These are phyloP conservation scores for Chamaea fasciata DNA, from an alignment of 2,113 vertebrate species.

Conservation along the genomic window DNA sequence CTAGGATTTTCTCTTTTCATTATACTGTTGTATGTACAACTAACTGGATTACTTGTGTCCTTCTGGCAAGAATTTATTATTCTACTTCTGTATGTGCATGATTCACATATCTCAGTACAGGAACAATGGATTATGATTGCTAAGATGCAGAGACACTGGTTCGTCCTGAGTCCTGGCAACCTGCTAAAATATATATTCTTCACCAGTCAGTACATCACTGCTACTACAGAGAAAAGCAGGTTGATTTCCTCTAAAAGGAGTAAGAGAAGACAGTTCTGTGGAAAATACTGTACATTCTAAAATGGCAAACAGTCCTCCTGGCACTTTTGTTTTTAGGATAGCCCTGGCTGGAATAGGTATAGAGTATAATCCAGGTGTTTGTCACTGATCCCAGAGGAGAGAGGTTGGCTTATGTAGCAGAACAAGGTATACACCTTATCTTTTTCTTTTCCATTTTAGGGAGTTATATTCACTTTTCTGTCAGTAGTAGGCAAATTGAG, in stretches of 20 bases:
- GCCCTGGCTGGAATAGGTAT: neutral
- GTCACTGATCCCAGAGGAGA: neutral
- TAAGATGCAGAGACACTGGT: neutral
- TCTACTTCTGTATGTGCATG: neutral
- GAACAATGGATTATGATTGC: slow-evolving; percentile 24
- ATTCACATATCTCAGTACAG: neutral
- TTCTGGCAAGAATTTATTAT: neutral
- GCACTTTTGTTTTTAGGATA: neutral
- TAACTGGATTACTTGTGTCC: slow-evolving; percentile 5
- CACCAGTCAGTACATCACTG: neutral
- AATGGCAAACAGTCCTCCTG: neutral
- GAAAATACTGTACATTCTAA: neutral
- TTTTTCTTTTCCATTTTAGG: neutral
- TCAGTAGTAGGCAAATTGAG: neutral
- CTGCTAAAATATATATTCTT: neutral
- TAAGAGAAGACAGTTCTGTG: neutral
- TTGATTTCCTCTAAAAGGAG: neutral
- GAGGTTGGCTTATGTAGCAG: neutral
- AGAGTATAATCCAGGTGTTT: neutral
- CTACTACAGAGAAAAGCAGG: neutral
- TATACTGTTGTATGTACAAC: neutral
- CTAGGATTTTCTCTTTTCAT: neutral
- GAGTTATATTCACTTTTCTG: neutral
- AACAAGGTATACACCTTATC: neutral
- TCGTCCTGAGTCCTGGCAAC: neutral